Percentiles rank a stretch among this genome's conserved stretches.
These are phyloP conservation scores for Ophion slaviceki DNA, from an alignment of 2,888 invertebrate species.

Conservation along the genomic window DNA sequence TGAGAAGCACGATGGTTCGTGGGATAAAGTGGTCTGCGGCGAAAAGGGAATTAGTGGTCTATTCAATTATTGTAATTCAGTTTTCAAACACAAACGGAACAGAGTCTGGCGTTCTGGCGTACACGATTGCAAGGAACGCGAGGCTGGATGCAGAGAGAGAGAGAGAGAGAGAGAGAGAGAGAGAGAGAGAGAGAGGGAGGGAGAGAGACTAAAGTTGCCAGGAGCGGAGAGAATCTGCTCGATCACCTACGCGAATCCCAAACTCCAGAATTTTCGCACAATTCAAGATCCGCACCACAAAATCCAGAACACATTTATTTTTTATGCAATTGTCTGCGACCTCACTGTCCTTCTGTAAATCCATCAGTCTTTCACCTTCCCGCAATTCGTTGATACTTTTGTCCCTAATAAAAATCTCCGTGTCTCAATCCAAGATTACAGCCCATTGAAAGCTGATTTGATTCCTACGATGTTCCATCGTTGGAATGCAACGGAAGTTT, in stretches of 20 bases:
- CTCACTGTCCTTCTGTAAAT: no score
- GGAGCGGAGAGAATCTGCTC: not conserved
- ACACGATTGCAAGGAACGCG: slow-evolving; percentile 35
- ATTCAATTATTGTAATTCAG: slow-evolving; percentile 83
- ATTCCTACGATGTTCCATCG: no score
- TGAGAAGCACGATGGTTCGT: slow-evolving; percentile 4
- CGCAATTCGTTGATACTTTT: no score
- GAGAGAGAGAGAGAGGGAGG: slow-evolving; percentile 13
- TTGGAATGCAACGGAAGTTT: no score
- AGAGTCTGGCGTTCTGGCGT: slow-evolving; percentile 59
- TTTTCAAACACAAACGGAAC: slow-evolving; percentile 81
- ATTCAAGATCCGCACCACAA: slow-evolving; percentile 16
- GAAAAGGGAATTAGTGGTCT: slow-evolving; percentile 80
- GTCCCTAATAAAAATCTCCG: no score
- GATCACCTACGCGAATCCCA: slow-evolving; percentile 19
- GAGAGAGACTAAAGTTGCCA: not conserved
- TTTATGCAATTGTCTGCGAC: not conserved
- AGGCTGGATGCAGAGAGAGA: slow-evolving; percentile 14
- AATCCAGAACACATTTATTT: not conserved
- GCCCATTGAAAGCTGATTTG: no score
- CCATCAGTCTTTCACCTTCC: no score
- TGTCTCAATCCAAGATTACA: no score
- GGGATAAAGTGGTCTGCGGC: slow-evolving; percentile 52
- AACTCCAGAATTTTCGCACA: slow-evolving; percentile 51
- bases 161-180: slow-evolving; percentile 11